phyloP scores from a whole-genome alignment of 1,140 invertebrate species.

The Drosophila bipectinata region DNA sequence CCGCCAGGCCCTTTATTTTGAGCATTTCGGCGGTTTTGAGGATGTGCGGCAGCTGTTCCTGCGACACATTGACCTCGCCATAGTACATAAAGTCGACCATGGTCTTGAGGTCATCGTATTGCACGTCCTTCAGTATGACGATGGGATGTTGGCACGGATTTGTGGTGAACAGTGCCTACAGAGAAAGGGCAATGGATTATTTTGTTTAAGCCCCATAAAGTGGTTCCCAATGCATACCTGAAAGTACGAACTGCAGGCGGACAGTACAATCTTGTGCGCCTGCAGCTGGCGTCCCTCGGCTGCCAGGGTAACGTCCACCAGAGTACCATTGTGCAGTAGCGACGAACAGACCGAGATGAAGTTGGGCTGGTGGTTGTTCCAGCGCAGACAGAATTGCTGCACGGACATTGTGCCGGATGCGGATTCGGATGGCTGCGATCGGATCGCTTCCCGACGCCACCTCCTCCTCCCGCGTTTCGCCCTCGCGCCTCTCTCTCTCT shows the following conservation, averaged over 20 bases:
- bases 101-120: conserved; percentile 92
- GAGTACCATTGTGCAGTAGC: conserved; percentile 90
- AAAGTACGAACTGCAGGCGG: conserved; percentile 94
- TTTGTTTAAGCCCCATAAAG: no score
- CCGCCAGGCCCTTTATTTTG: conserved; percentile 93
- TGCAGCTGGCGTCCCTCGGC: conserved; percentile 93
- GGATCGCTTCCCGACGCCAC: conserved; percentile 24
- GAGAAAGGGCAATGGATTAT: conserved; percentile 21
- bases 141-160: conserved; percentile 96
- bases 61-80: conserved; percentile 95
- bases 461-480: conserved; percentile 7
- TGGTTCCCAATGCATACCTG: conserved; percentile 85
- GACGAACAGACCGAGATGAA: conserved; percentile 94
- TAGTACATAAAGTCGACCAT: conserved; percentile 97
- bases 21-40: conserved; percentile 94
- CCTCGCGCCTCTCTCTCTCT: neutral
- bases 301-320: conserved; percentile 94
- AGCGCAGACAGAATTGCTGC: conserved; percentile 94
- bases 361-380: conserved; percentile 96
- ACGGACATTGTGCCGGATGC: conserved; percentile 86
- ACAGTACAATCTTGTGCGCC: conserved; percentile 93
- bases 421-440: conserved; percentile 8
- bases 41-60: conserved; percentile 93
- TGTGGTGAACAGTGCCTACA: conserved; percentile 90
- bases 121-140: conserved; percentile 95